Base-by-base conservation (phyloP, 2,888 invertebrate genomes). In the Magallana nippona region DNA sequence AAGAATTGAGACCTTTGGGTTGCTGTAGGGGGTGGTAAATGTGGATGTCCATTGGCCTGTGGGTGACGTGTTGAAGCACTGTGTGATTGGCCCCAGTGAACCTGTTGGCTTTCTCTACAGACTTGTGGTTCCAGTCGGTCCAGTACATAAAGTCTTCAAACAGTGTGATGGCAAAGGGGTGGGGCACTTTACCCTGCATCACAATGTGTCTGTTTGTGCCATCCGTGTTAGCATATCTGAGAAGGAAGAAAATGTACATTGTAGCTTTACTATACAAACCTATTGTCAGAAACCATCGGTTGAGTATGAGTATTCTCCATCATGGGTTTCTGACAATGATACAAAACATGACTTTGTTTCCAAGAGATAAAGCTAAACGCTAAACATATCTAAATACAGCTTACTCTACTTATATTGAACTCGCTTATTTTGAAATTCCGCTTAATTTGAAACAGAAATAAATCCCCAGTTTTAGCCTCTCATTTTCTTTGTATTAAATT, bases 111-210 rank as follows among this genome's bases (percentile, higher is more conserved):
- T 97, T 96, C 90, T 97, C 96, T 83, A 99, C 97, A 0, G 97
- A 97, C 94, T 98, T 98, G 84, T 98, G 95, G 94, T 99, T 99
- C 99, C 99, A 99, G 93, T 99, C 99, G 0, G 98, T 98, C 98
- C 99, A 99, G 95, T 97, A 99, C 85, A 96, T 93, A 92, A 96
- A 96, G 92, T 99, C 93, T 84, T 93, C 94, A 88, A 94, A 94
- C 58, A 93, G 85, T 1, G 93, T 89, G 82, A 94, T 91, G 22
- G 93, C 89, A 86, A 93, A 99, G 0, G 99, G 98, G 94, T 99
- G 99, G 0, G 99, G 99, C 0, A 99, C 98, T 79, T 96, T 93
- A 0, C 98, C 98, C 0, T 97, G 96, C 2, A 98, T 82, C 2
- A 94, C 92, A 11, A 92, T 93, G 94, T 98, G 97, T 79, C 99